Conservation (phyloP, 2,888 invertebrate genomes). For the Frankliniella fusca region DNA sequence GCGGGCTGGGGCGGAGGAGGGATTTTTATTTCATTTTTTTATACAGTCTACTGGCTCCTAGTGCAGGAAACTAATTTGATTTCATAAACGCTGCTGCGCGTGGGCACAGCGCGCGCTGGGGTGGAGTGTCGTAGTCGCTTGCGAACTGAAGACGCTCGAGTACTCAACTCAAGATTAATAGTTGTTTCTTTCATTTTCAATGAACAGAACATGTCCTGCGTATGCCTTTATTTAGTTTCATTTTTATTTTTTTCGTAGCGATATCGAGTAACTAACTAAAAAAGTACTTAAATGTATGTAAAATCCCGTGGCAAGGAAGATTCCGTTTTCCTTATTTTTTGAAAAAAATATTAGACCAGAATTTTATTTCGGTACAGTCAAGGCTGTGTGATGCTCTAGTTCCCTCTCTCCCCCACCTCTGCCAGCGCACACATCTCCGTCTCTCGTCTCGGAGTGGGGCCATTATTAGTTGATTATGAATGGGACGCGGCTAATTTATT, state of each 20-base stretch:
- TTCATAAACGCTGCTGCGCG: not conserved
- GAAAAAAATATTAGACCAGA: too few relatives aligned
- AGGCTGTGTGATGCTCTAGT: too few relatives aligned
- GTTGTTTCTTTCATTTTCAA: not conserved
- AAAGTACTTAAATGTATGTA: too few relatives aligned
- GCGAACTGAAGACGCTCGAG: not conserved
- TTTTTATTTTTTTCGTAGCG: too few relatives aligned
- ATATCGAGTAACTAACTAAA: too few relatives aligned
- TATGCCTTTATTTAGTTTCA: too few relatives aligned
- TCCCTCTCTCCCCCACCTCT: too few relatives aligned
- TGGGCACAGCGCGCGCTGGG: not conserved
- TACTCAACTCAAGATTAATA: too few relatives aligned
- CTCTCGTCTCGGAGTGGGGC: not conserved
- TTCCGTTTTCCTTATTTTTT: too few relatives aligned
- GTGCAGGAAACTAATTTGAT: not conserved
- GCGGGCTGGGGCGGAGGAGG: not conserved
- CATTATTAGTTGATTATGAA: constrained; percentile 22
- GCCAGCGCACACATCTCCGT: too few relatives aligned
- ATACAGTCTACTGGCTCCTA: not conserved
- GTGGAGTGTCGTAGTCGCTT: not conserved
- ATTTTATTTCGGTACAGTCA: too few relatives aligned
- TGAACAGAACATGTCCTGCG: not conserved
- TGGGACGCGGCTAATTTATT: constrained; percentile 13
- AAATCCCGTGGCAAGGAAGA: too few relatives aligned
- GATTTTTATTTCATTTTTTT: not conserved